Evolutionary conservation across 1,140 invertebrate genomes (phyloP), one percentile per base, ranked within the genome.

Genomic region (Zelostemma sp.): DNA sequence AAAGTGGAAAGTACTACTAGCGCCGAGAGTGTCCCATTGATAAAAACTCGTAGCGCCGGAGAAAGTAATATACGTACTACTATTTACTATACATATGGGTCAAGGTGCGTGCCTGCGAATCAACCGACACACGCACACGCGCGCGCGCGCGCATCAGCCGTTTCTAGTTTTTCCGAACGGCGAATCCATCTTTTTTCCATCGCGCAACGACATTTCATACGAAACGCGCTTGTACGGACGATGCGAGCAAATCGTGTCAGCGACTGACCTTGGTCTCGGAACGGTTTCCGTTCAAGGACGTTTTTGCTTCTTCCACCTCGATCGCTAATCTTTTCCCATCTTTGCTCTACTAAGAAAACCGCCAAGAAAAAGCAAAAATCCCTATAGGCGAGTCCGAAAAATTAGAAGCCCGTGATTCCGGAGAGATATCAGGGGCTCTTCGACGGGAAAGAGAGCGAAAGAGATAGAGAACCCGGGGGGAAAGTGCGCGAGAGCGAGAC

Each of bases 81-180:
- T 65, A 70, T 72, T 74, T 72, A 74, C 68, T 74, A 76, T 8
- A n/a, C 8, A 25, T 72, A 72, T 76, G 67, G 72, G 74, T 76
- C 74, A 76, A 76, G 74, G 74, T 74, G 49, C 49, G 63, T 67
- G 48, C 56, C 55, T 45, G 53, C 58, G 41, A 38, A 40, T 33
- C 56, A 45, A 63, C 51, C 55, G 41, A 48, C 40, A 19, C 49
- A 45, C 15, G 19, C 33, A 62, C 54, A 62, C 25, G n/a, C 47
- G 21, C 38, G 59, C 46, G 59, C 18, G 18, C 43, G 19, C 12
- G n/a, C 41, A 49, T 49, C n/a, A n/a, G n/a, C n/a, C n/a, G n/a
- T n/a, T n/a, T n/a, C n/a, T 48, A 25, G 19, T n/a, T 38, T 11
- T 14, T 11, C 35, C 9, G 9, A 38, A 14, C 3, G n/a, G 35